Evolutionary conservation across 2,113 vertebrate genomes (phyloP), one percentile per base, ranked within the genome.

Genomic region (Ondatra zibethicus): DNA sequence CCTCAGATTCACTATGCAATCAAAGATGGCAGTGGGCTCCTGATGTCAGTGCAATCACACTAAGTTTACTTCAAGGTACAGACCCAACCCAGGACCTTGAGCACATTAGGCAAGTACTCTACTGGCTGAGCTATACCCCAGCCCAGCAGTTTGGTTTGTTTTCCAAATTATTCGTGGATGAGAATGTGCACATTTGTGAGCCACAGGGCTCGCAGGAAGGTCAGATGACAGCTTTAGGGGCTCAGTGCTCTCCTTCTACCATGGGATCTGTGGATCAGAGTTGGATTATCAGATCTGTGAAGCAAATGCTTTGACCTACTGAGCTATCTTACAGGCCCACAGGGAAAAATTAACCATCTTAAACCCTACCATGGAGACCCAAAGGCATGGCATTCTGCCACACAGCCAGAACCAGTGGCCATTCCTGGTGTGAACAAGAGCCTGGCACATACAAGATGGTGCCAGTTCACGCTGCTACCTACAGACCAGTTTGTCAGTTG

Each of bases 201-300:
- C 5, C 5, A n/a, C 12, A n/a, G 19, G 3, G 27, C 5, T 25
- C 6, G 16, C 45, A 14, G 10, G 2, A 45, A n/a, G 10, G 9
- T 14, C 33, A 36, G 17, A 50, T 31, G 21, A 25, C 31, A 50
- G 21, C 63, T 86, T 3, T 25, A 1, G 1, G 45, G 63, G 33
- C 11, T 87, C 31, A 12, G 8, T 11, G 6, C 42, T 68, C 42
- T 66, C 61, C 63, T 81, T 10, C 78, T 19, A 33, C 10, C 84
- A 52, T 8, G 33, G 65, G 45, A 52, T 21, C 42, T 10, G 3
- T 42, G 42, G 19, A 36, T 13, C 1, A 2, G 45, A 70, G 11
- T 70, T 3, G 19, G 65, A 19, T 11, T 14, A 3, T n/a, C 45
- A 50, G 27, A 31, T 5, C 21, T 36, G 42, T 47, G 29, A 0